A percentile compares a stretch with the other conserved stretches of the same genome.
phyloP scores from a whole-genome alignment of 2,797 vertebrate species.

The Periophthalmus magnuspinnatus region DNA sequence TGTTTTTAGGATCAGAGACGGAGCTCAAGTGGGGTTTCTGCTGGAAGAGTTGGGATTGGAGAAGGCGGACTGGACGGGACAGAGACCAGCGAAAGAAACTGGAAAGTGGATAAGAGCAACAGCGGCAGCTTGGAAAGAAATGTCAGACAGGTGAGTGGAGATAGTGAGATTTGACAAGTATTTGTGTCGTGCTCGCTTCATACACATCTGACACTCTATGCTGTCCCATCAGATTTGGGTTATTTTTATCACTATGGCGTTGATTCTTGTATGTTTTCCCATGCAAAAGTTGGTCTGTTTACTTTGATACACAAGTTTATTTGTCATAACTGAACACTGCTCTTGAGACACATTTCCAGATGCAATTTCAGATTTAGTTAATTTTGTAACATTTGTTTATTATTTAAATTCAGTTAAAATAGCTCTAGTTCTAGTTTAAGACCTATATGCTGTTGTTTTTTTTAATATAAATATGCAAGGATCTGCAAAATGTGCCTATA shows the following conservation, averaged over 20 bases:
- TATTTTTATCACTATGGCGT: constrained; percentile 18
- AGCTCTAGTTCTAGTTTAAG: background rate
- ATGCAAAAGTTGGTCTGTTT: background rate
- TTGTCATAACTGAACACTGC: no score
- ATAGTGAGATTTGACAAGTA: constrained; percentile 48
- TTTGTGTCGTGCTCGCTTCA: constrained; percentile 39
- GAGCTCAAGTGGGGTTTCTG: constrained; percentile 34
- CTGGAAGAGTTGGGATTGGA: constrained; percentile 23
- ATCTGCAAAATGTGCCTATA: constrained; percentile 2
- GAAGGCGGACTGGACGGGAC: constrained; percentile 56
- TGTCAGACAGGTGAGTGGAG: constrained; percentile 82
- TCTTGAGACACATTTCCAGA: background rate
- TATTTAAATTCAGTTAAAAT: background rate
- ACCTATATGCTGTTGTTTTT: background rate
- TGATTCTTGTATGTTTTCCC: constrained; percentile 16
- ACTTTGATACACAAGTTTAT: constrained; percentile 1
- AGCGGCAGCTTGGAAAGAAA: constrained; percentile 77
- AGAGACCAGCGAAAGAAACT: constrained; percentile 42
- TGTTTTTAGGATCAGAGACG: constrained; percentile 63
- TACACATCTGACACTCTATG: constrained; percentile 8
- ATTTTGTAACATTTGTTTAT: background rate
- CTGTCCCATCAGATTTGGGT: background rate
- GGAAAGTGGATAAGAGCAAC: constrained; percentile 66
- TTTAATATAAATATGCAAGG: background rate
- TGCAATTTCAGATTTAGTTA: background rate